Evolutionary conservation across 2,888 invertebrate species (phyloP), one percentile per base, ranked within the genome.

Genomic region (Tryphoninae sp.): DNA sequence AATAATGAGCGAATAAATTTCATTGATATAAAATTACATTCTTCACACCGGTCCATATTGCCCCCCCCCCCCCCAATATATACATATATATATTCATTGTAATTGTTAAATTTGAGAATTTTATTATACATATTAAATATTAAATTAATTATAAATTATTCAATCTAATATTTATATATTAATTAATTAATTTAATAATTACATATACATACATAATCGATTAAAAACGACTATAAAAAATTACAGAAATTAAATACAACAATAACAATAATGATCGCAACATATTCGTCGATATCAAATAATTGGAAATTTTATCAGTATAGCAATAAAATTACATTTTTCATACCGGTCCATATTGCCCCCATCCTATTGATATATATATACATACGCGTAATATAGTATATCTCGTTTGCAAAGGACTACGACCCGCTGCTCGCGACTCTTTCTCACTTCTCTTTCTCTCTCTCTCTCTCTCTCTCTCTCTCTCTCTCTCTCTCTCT

Each of bases 401-500:
- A 53, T 19, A 42, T 64, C 64, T 64, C 23, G 49, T 65, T 65
- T 51, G 59, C 45, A 55, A 65, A 59, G 51, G 13, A 72, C 71
- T 61, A 59, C 59, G 64, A 78, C 49, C 72, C 22, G 65, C 26
- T 51, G 42, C 65, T 42, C 23, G 67, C n/a, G 53, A 74, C 64
- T 65, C 65, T 71, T 76, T 80, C 67, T 69, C 68, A 45, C 23
- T 49, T 13, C 11, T 51, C 51, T 55, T 40, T 42, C 33, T 62
- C 23, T 26, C 53, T 26, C 53, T 2, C 33, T 33, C 69, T 53
- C 49, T 19, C 22, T 53, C 55, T 58, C 53, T 69, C 69, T 53
- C 51, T 61, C 33, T 53, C 33, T 49, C 51, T 23, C 76, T n/a
- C n/a, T n/a, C 51, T 55, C 62, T 42, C 33, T 62, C 23, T 26